A percentile compares a stretch with the other conserved stretches of the same genome.
Conservation (phyloP, 2,888 invertebrate genomes). For the Leptinotarsa haldemani region DNA sequence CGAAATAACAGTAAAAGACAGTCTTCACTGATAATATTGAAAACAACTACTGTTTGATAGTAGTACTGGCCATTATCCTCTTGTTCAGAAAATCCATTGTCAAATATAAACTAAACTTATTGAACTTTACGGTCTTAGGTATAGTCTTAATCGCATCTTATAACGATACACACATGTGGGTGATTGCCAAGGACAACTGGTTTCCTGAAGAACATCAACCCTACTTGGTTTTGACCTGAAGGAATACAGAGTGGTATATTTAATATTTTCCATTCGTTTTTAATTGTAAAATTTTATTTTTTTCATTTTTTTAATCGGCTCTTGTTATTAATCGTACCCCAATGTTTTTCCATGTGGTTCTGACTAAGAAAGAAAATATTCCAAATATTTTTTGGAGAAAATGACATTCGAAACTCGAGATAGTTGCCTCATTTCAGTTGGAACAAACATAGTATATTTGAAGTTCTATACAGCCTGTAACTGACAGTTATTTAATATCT, state of each 20-base stretch:
- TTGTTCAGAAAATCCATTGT: not conserved
- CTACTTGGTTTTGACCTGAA: slow-evolving; percentile 37
- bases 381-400: too few relatives aligned
- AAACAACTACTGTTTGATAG: not conserved
- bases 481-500: too few relatives aligned
- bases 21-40: slow-evolving; percentile 7
- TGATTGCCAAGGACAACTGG: slow-evolving; percentile 54
- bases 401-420: too few relatives aligned
- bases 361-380: too few relatives aligned
- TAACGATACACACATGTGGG: slow-evolving; percentile 46
- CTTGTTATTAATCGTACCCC: too few relatives aligned
- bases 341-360: too few relatives aligned
- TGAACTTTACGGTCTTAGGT: slow-evolving; percentile 13
- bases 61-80: not conserved
- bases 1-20: slow-evolving; percentile 35
- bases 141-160: slow-evolving; percentile 24
- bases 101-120: not conserved
- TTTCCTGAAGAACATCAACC: slow-evolving; percentile 54
- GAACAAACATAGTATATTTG: too few relatives aligned
- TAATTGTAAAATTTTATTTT: too few relatives aligned
- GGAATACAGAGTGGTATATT: slow-evolving; percentile 29
- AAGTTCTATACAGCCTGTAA: too few relatives aligned
- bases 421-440: too few relatives aligned
- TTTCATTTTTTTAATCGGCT: too few relatives aligned
- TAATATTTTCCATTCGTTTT: too few relatives aligned